Evolutionary conservation across 1,140 invertebrate species (phyloP), one percentile per base, ranked within the genome.

Genomic region (Archegozetes longisetosus): DNA sequence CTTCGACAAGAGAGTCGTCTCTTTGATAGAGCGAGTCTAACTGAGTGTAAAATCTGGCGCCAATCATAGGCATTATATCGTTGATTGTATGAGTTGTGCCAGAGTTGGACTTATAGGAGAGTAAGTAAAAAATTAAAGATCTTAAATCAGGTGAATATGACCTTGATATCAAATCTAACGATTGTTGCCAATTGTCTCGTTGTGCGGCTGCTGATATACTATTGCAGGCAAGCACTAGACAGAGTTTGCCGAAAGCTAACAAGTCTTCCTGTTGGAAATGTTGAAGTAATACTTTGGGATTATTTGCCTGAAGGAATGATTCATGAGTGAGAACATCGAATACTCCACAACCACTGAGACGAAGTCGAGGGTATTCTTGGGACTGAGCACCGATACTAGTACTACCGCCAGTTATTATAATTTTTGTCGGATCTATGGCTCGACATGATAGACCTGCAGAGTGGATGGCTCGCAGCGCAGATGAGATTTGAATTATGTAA

Each of bases 1-100:
- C 91, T 62, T 88, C 83, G 66, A 98, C 90, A 50, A 95, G 75
- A 20, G 85, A 79, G 70, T 98, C 93, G 25, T 83, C 82, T 55
- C 86, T 82, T 47, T 85, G 76, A 68, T 94, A 87, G 6, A 88
- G 78, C 2, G 86, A 82, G 73, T 98, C 93, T 64, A 97, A 76
- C 73, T 97, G 90, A 2, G 85, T 89, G 71, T 96, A 98, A 74
- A 96, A 96, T 62, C 91, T 76, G 9, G 92, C 92, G 29, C 94
- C 94, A 68, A 98, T 96, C 89, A 97, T 97, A 12, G 93, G 93
- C 94, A 98, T 97, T 61, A 97, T 78, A 75, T 98, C 93, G 65
- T 90, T 92, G 20, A 98, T 85, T 64, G 80, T 86, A 67, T 86
- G 81, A 64, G 82, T 76, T 20, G 59, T 63, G 62, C 58, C 17